Evolutionary conservation across 2,113 vertebrate genomes (phyloP), one percentile per base, ranked within the genome.

Genomic region (Caranx melampygus): DNA sequence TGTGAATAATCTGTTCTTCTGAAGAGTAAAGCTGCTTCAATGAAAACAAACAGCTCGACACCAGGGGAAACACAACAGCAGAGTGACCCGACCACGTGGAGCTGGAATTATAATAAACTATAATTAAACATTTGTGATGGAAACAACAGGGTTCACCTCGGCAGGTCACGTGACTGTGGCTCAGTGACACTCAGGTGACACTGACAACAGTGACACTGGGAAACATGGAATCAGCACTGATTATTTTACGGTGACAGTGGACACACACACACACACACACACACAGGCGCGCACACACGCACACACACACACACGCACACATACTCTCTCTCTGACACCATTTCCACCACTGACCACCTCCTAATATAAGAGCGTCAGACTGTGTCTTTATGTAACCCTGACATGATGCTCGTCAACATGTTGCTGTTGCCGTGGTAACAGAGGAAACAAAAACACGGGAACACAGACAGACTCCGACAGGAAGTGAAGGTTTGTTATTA

Each of bases 321-420:
- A 1, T 1, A 1, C 26, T n/a, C n/a, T n/a, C n/a, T 37, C 0
- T 31, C 75, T 18, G 63, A 89, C 59, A 79, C 31, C 0, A 21
- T 82, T 82, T 82, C 69, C 59, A 81, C 75, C 61, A 75, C 66
- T 62, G 44, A 65, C 70, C 72, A 44, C 68, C 73, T 74, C 13
- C 31, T 88, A 87, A 88, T 59, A 62, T 67, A 91, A 93, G 59
- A 74, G 16, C 6, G 20, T 68, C 73, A 45, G 57, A 61, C 81
- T 81, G 51, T 61, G 40, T 51, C 44, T 86, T 89, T 84, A 87
- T 82, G 83, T 83, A 87, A 89, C 57, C 4, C 4, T 14, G 12
- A 33, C 54, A 21, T 14, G 20, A 79, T 26, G 71, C 63, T 64
- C n/a, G 66, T 52, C 74, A 85, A 60, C 58, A 59, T 52, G 26